phyloP scores from a whole-genome alignment of 2,888 invertebrate genomes.

The Penaeus monodon region DNA sequence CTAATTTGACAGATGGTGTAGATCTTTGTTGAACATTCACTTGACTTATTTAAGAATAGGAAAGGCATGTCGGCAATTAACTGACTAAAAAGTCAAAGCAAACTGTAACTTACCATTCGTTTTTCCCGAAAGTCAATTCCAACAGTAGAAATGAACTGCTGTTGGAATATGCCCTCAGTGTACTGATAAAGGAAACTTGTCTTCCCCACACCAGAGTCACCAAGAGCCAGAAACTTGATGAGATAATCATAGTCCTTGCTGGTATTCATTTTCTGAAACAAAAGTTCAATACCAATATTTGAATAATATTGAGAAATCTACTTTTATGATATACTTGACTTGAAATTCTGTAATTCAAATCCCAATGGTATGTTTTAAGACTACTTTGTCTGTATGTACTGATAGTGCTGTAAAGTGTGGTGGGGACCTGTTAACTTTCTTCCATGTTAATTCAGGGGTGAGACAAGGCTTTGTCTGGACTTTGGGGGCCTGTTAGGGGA shows the following conservation, averaged over 20 bases:
- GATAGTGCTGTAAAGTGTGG: no score
- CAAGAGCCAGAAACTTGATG: constrained; percentile 91
- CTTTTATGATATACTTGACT: background rate
- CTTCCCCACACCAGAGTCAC: constrained; percentile 98
- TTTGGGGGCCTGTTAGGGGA: no score
- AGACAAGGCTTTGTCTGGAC: no score
- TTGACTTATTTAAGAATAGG: background rate
- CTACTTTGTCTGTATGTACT: no score
- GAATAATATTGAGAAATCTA: no score
- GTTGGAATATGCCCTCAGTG: constrained; percentile 91
- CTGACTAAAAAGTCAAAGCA: no score
- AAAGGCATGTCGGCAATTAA: no score
- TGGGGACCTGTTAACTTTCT: no score
- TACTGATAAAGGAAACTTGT: constrained; percentile 96
- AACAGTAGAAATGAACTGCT: constrained; percentile 94
- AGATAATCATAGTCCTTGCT: constrained; percentile 90
- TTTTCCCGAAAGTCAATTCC: constrained; percentile 98
- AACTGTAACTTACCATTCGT: constrained; percentile 79
- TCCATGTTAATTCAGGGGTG: no score
- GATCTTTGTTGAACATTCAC: constrained; percentile 68
- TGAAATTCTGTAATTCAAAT: background rate
- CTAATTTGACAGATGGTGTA: no score
- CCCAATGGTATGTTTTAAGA: background rate
- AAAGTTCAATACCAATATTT: background rate
- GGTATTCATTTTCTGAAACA: constrained; percentile 20